These are phyloP conservation scores for Sclerurus mexicanus DNA, from an alignment of 2,113 vertebrate species.

Conservation along the genomic window DNA sequence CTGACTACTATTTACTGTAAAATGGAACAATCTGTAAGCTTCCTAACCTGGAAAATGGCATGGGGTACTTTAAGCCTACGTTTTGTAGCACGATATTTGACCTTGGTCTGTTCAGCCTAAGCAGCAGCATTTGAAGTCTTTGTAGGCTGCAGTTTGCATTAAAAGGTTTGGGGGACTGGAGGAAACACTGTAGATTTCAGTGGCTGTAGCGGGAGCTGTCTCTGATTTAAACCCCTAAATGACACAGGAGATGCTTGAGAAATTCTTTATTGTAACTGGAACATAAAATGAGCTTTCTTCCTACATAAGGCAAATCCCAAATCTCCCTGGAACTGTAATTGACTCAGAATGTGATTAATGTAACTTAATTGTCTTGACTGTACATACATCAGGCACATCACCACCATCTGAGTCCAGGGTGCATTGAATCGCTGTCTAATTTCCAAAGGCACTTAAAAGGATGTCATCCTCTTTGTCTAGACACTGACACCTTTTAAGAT, in stretches of 20 bases:
- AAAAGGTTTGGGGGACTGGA: background rate
- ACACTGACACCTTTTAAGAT: conserved; percentile 55
- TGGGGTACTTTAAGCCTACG: background rate
- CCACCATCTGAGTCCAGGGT: conserved; percentile 59
- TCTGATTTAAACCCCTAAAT: conserved; percentile 14
- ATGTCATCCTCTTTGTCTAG: conserved; percentile 60
- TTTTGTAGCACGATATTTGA: background rate
- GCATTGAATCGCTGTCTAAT: conserved; percentile 53
- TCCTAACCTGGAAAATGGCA: background rate
- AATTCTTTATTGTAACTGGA: conserved; percentile 50
- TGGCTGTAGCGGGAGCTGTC: background rate
- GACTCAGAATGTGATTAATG: conserved; percentile 71
- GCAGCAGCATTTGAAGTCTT: background rate
- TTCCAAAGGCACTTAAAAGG: conserved; percentile 61
- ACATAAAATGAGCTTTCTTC: conserved; percentile 49
- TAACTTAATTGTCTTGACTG: conserved; percentile 73
- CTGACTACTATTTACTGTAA: background rate
- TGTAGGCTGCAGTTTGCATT: background rate
- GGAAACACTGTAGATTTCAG: background rate
- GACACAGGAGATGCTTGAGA: conserved; percentile 28
- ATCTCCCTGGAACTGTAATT: conserved; percentile 64
- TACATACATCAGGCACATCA: conserved; percentile 65
- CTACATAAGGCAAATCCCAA: conserved; percentile 56
- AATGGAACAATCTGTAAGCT: background rate
- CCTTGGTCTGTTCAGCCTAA: background rate